Evolutionary conservation across 2,797 vertebrate species (phyloP).

Genomic region (Anguilla obscura): DNA sequence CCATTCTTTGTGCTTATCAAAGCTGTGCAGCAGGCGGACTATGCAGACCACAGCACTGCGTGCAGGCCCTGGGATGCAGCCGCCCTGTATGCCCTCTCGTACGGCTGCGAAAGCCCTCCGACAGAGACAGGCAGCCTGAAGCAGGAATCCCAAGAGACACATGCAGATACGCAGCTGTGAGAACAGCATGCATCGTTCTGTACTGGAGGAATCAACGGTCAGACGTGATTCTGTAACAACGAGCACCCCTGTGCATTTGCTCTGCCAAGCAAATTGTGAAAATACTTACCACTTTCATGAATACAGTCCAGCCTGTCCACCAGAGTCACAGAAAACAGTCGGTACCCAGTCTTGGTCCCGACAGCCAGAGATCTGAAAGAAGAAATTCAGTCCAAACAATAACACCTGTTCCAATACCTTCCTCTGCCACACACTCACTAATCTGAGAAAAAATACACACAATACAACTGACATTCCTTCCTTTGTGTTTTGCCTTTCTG

Average conservation of each 20-base stretch:
- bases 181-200: background rate
- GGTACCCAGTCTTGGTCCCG: constrained; percentile 86
- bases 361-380: constrained; percentile 83
- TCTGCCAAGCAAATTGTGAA: background rate
- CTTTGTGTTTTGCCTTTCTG: background rate
- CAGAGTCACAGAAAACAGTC: constrained; percentile 88
- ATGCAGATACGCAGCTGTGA: background rate
- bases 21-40: background rate
- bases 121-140: background rate
- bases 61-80: background rate
- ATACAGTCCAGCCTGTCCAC: constrained; percentile 90
- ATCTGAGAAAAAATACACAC: background rate
- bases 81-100: background rate
- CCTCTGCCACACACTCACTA: background rate
- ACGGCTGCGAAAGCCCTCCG: background rate
- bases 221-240: background rate
- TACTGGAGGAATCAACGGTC: background rate
- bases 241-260: background rate
- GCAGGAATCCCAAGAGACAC: background rate
- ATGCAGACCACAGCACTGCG: background rate
- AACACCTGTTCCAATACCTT: background rate
- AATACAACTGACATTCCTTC: background rate
- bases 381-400: constrained; percentile 3
- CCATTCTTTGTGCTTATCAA: constrained; percentile 1
- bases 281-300: constrained; percentile 85